These are phyloP conservation scores for Cyprinodon variegatus DNA, from an alignment of 2,113 vertebrate genomes.

Conservation along the genomic window DNA sequence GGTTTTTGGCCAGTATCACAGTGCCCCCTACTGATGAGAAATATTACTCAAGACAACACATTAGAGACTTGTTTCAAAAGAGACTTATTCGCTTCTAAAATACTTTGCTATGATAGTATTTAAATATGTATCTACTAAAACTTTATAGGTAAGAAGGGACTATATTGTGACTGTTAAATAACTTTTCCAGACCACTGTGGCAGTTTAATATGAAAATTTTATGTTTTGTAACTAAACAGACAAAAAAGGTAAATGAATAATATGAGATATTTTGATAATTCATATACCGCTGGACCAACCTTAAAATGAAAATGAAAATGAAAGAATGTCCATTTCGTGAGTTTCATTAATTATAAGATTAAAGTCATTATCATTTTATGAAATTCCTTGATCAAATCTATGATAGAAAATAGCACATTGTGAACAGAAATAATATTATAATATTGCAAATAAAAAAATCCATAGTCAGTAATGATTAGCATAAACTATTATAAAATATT, in stretches of 20 bases:
- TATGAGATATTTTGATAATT: background rate
- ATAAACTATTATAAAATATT: background rate
- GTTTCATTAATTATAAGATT: background rate
- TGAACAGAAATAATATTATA: background rate
- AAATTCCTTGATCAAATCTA: background rate
- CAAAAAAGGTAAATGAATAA: background rate
- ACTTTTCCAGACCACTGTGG: background rate
- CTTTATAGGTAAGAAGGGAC: background rate
- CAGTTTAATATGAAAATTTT: background rate
- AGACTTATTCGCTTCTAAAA: slow-evolving; percentile 18
- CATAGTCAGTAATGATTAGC: background rate
- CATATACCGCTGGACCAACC: background rate
- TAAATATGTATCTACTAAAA: background rate
- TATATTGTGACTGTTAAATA: background rate
- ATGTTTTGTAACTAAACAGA: background rate
- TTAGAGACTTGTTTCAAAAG: background rate
- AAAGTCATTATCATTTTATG: background rate
- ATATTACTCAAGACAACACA: slow-evolving; percentile 3
- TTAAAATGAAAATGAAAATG: background rate
- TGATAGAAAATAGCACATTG: background rate
- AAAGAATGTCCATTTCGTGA: background rate
- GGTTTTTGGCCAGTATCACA: slow-evolving; percentile 71
- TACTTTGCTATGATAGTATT: background rate
- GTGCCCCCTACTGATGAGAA: slow-evolving; percentile 79
- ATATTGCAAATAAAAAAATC: background rate